Conservation (phyloP, 2,797 vertebrate genomes). For the Neosilurus hyrtlii region DNA sequence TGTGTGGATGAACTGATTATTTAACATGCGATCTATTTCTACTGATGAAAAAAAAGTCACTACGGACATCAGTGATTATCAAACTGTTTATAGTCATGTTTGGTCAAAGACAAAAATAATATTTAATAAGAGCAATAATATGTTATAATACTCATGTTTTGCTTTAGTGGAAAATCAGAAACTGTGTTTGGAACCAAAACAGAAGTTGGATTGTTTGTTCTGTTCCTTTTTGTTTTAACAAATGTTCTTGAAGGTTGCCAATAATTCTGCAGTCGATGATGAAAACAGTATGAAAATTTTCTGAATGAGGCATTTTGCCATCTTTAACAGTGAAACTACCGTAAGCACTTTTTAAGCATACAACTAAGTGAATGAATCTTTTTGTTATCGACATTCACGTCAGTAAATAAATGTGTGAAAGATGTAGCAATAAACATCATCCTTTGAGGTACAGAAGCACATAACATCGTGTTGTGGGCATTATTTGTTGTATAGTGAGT, state of each 20-base stretch:
- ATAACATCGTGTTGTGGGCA: neutral
- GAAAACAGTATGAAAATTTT: too few species aligned
- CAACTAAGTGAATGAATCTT: neutral
- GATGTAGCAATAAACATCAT: neutral
- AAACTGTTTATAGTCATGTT: neutral
- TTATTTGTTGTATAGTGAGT: constrained; percentile 20
- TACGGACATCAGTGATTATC: neutral
- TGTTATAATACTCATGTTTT: too few species aligned
- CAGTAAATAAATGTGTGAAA: neutral
- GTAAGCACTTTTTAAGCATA: constrained; percentile 33
- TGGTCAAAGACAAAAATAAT: neutral
- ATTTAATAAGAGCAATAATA: neutral
- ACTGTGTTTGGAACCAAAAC: too few species aligned
- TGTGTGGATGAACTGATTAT: neutral
- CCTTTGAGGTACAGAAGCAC: constrained; percentile 15
- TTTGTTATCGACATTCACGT: neutral
- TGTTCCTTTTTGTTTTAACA: neutral
- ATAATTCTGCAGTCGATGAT: neutral
- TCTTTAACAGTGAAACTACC: constrained; percentile 18
- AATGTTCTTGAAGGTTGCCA: neutral
- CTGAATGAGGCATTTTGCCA: neutral
- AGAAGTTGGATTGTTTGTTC: too few species aligned
- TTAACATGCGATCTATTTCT: neutral
- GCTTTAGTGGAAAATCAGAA: neutral
- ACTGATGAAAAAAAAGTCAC: neutral